Conservation (phyloP, 2,888 invertebrate genomes). For the Andrena fulva region DNA sequence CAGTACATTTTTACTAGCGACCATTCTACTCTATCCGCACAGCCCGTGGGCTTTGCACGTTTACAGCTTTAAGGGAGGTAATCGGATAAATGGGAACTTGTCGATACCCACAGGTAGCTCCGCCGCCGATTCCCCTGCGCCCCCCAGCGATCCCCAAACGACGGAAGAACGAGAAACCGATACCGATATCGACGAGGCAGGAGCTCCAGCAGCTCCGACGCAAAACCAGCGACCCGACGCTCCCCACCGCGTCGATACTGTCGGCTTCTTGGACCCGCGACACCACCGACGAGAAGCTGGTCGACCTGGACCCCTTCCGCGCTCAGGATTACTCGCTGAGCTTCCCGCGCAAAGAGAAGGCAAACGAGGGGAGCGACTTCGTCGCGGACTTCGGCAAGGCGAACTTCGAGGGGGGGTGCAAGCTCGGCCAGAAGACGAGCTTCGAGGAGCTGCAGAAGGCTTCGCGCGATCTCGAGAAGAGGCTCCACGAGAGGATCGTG, state of each 20-base stretch:
- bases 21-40: no score
- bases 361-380: conserved; percentile 57
- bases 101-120: conserved; percentile 76
- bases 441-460: conserved; percentile 78
- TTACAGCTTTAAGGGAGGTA: no score
- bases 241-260: conserved; percentile 71
- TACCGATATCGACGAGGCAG: conserved; percentile 67
- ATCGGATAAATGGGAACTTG: conserved; percentile 37
- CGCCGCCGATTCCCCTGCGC: conserved; percentile 85
- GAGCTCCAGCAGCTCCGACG: conserved; percentile 54
- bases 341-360: conserved; percentile 45
- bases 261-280: conserved; percentile 55
- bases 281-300: conserved; percentile 72
- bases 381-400: conserved; percentile 64
- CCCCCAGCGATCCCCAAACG: conserved; percentile 86
- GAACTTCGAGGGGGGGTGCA: conserved; percentile 68
- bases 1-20: no score
- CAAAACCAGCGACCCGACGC: conserved; percentile 82
- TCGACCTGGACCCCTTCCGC: conserved; percentile 72
- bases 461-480: conserved; percentile 79
- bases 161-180: conserved; percentile 80
- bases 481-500: conserved; percentile 76
- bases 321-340: conserved; percentile 46
- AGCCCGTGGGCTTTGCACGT: no score
- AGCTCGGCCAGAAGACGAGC: conserved; percentile 66